phyloP scores from a whole-genome alignment of 2,888 invertebrate species.

The Timandra comae region DNA sequence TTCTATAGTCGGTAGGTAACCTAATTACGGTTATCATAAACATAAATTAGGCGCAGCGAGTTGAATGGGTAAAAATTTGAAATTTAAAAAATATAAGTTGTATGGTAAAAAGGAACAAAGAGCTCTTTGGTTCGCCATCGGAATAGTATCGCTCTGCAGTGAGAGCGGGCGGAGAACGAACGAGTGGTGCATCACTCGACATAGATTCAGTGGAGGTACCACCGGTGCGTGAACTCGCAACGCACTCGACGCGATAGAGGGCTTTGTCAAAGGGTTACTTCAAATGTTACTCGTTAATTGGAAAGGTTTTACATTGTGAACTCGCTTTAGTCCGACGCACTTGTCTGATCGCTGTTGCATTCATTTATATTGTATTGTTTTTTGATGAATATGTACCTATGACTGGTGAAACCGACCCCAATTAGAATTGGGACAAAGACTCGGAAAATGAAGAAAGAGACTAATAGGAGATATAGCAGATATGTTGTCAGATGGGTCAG shows the following conservation, averaged over 20 bases:
- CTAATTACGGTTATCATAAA: not conserved
- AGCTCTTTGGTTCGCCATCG: conserved; percentile 36
- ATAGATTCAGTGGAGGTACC: conserved; percentile 32
- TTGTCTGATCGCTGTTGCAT: no score
- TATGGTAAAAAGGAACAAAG: conserved; percentile 29
- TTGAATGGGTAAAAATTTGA: not conserved
- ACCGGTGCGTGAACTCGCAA: conserved; percentile 10
- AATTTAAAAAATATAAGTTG: not conserved
- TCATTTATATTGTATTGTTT: no score
- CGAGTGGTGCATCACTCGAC: conserved; percentile 40
- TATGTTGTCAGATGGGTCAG: no score
- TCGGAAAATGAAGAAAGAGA: no score
- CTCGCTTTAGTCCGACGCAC: no score
- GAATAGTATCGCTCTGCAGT: conserved; percentile 35
- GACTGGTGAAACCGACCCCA: no score
- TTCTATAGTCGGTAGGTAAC: not conserved
- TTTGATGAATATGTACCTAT: no score
- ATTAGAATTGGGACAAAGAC: no score
- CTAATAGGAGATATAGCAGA: no score
- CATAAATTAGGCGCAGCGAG: not conserved
- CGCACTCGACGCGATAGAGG: conserved; percentile 3
- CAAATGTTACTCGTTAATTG: not conserved
- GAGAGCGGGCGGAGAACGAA: conserved; percentile 25
- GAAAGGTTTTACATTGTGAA: no score
- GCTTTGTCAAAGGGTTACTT: not conserved